Evolutionary conservation across 2,797 vertebrate genomes (phyloP).

Genomic region (Eulemur rubriventer): DNA sequence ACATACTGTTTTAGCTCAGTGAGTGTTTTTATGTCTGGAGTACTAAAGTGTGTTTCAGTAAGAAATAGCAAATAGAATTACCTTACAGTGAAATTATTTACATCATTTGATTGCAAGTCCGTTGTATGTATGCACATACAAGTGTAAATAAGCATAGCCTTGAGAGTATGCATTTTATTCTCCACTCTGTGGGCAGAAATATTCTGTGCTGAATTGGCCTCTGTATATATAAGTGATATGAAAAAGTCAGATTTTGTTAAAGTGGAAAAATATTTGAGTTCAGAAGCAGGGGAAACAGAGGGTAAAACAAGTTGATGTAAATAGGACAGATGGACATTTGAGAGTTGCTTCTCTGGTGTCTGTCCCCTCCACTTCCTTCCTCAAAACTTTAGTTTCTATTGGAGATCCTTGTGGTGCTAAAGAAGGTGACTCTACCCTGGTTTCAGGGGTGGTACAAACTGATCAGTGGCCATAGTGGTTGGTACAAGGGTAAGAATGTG

Average conservation of each 20-base stretch:
- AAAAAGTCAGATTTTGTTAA: conserved; percentile 10
- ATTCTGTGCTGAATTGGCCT: neutral
- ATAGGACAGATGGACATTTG: neutral
- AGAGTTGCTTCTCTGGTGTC: neutral
- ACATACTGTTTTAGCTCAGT: neutral
- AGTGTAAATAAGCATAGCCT: neutral
- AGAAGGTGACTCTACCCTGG: neutral
- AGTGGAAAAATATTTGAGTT: neutral
- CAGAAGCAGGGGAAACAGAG: conserved; percentile 1
- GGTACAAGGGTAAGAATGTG: neutral
- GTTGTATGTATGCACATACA: neutral
- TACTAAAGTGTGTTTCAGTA: neutral
- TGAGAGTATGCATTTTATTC: neutral
- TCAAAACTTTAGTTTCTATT: neutral
- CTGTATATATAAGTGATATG: neutral
- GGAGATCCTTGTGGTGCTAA: neutral
- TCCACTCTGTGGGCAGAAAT: neutral
- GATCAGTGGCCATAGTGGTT: neutral
- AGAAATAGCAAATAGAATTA: neutral
- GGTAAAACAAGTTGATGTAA: neutral
- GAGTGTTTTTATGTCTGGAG: neutral
- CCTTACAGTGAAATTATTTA: neutral
- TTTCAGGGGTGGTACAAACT: neutral
- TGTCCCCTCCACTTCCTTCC: neutral
- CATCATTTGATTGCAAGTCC: neutral